Base-by-base conservation (phyloP, 2,888 invertebrate species). In the Cheilosia scutellata region DNA sequence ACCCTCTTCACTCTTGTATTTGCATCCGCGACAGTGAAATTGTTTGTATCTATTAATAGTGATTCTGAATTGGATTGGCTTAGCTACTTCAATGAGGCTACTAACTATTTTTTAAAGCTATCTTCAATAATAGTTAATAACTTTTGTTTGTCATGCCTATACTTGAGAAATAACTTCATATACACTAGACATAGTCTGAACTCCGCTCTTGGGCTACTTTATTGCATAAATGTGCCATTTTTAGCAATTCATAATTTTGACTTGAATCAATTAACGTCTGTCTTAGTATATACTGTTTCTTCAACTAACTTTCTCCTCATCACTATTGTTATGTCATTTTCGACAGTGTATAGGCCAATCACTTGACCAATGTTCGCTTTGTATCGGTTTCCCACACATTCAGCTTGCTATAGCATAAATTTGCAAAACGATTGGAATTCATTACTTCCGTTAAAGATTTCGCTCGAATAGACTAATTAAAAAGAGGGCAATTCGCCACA, bases 341-440 rank as follows among this genome's bases (percentile, higher is more conserved):
- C 33, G 57, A 65, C 49, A 31, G 53, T 72, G 27, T 57, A 25
- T 7, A 25, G n/a, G 42, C 11, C 53, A 53, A 16, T 66, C 20
- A 55, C 37, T 40, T 37, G 20, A 20, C 37, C n/a, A n/a, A 44
- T 5, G 42, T 29, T 62, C 47, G 60, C 7, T 33, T 53, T 44
- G 27, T 33, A 55, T 44, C 63, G 49, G 27, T 66, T 76, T 60
- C 66, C 58, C 76, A 66, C 29, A 55, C 13, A 20, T 20, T 37
- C 37, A 9, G 53, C 44, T 72, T n/a, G n/a, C n/a, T n/a, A n/a
- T n/a, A 11, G 74, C 66, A 76, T 68, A 76, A 76, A 68, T 60
- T 51, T 76, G 60, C 58, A 49, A 53, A 76, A 40, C 42, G 25
- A 13, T 62, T 62, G 53, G 5, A 51, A 66, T 66, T 60, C 40